A percentile compares a stretch with the other conserved stretches of the same genome.
Evolutionary conservation across 2,113 vertebrate species (phyloP).

Genomic region (Saccopteryx bilineata): DNA sequence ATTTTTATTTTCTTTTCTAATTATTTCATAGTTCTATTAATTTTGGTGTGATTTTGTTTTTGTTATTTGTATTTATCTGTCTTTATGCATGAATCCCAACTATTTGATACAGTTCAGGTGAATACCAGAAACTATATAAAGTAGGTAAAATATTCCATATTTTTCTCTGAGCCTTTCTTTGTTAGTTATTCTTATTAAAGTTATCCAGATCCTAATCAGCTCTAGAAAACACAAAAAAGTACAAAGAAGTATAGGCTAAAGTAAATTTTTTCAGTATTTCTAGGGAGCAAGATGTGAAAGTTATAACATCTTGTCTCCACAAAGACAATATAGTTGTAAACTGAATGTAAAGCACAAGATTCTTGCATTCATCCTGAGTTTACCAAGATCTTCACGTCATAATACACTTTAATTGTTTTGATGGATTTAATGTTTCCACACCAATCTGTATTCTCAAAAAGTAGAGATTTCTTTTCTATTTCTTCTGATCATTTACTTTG

Average conservation of each 20-base stretch:
- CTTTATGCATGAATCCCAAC: background rate
- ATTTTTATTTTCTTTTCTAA: background rate
- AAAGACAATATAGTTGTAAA: background rate
- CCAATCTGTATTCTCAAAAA: background rate
- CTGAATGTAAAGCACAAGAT: background rate
- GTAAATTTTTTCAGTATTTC: background rate
- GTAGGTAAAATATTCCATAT: background rate
- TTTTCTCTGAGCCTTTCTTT: background rate
- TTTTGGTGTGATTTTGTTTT: background rate
- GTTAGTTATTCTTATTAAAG: background rate
- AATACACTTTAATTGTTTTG: background rate
- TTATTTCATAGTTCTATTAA: background rate
- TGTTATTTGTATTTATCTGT: background rate
- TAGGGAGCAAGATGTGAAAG: background rate
- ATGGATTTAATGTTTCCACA: background rate
- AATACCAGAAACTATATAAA: background rate
- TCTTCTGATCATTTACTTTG: background rate
- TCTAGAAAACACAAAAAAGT: background rate
- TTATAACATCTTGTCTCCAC: background rate
- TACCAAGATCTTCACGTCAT: background rate
- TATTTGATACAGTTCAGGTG: background rate
- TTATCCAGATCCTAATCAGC: background rate
- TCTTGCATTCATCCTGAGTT: background rate
- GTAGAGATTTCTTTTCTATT: background rate
- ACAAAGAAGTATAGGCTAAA: background rate